Evolutionary conservation across 2,888 invertebrate genomes (phyloP), one percentile per base, ranked within the genome.

Genomic region (Drosophila setosimentum): DNA sequence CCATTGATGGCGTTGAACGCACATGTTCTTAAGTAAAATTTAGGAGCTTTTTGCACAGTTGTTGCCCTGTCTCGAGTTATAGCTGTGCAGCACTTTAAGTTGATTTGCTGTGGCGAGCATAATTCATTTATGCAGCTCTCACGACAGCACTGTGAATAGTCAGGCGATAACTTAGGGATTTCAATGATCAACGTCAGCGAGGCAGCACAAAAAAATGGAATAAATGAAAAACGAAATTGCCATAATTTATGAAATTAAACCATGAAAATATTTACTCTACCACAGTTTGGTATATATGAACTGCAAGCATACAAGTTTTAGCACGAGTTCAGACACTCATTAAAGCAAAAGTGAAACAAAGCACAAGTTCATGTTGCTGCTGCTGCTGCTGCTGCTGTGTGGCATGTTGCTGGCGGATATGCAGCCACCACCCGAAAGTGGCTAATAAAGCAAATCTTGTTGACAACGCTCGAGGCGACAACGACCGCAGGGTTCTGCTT

Each of bases 361-460:
- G 67, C 70, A 60, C 65, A 78, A 80, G 72, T 62, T 69, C 73
- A 72, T 76, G 82, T 82, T 67, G 65, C 30, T 73, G 63, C 29
- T 73, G 68, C 59, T 73, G 72, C 42, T 63, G 64, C 29, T 66
- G 55, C 51, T 55, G 65, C 58, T 66, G 82, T 86, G 87, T 81
- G 78, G 82, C 78, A 77, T 80, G 84, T 72, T 71, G 77, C 54
- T 30, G 73, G 50, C 55, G 59, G 70, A 83, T 89, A 89, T 89
- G 89, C 64, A 73, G 90, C 86, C 87, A 71, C 92, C 91, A 92
- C 92, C 92, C 91, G 89, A 92, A 92, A 92, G 90, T 91, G 86
- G 90, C 91, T 92, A 92, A 92, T 92, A 92, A 92, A 92, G 92
- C 92, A 92, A 92, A 92, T 90, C 92, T 89, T 92, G 91, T 91